Conservation (phyloP, 2,888 invertebrate species). For the Melanchra persicariae region DNA sequence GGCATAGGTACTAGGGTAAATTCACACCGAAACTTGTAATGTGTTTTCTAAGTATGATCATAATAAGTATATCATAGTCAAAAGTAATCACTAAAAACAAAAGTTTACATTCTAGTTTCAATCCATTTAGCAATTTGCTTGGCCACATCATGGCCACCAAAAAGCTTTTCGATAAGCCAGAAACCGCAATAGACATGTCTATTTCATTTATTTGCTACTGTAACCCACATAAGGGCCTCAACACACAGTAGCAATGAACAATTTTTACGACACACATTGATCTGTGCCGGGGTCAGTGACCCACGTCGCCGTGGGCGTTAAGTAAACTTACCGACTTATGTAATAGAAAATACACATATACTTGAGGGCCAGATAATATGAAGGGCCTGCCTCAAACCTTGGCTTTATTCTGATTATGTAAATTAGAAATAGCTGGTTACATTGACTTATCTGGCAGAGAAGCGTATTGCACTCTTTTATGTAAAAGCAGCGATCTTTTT, state of each 20-base stretch:
- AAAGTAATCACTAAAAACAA: too few species aligned
- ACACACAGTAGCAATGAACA: constrained; percentile 9
- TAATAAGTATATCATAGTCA: too few species aligned
- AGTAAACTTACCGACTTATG: constrained; percentile 36
- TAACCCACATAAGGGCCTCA: constrained; percentile 18
- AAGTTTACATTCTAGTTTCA: too few species aligned
- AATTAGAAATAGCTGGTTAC: background rate
- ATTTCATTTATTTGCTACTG: background rate
- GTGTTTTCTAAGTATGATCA: too few species aligned
- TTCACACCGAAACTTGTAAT: too few species aligned
- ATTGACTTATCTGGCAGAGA: background rate
- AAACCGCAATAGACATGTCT: background rate
- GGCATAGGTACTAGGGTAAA: too few species aligned
- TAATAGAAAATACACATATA: constrained; percentile 24
- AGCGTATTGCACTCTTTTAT: too few species aligned
- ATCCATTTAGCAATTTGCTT: too few species aligned
- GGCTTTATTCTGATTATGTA: too few species aligned
- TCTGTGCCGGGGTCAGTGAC: constrained; percentile 30
- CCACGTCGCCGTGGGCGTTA: constrained; percentile 26
- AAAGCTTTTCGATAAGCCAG: background rate
- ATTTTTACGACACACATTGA: constrained; percentile 13
- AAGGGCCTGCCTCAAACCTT: background rate
- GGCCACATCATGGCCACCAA: too few species aligned
- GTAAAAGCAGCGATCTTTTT: too few species aligned
- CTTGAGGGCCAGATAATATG: background rate